Evolutionary conservation across 2,888 invertebrate genomes (phyloP).

Genomic region (Pteria penguin): DNA sequence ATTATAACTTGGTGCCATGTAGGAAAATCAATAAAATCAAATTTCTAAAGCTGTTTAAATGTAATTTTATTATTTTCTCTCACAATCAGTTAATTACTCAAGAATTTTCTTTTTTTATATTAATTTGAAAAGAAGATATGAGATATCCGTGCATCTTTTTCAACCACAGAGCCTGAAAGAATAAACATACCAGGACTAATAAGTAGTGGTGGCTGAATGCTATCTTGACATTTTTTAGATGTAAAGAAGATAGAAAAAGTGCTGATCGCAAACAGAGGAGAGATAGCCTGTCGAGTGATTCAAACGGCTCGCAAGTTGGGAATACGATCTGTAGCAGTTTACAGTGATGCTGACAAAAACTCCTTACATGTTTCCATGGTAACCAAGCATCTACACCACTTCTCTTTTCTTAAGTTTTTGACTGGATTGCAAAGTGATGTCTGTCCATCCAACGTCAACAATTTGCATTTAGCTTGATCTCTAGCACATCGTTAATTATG

Average conservation of each 20-base stretch:
- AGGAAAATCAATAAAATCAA: too few relatives aligned
- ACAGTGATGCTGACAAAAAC: slow-evolving; percentile 93
- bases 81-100: too few relatives aligned
- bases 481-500: too few relatives aligned
- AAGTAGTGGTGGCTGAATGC: not conserved
- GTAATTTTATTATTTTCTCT: too few relatives aligned
- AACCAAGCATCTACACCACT: slow-evolving; percentile 32
- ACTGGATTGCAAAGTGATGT: too few relatives aligned
- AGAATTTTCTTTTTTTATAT: too few relatives aligned
- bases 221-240: slow-evolving; percentile 32
- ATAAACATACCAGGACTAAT: not conserved
- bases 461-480: too few relatives aligned
- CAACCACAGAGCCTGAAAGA: not conserved
- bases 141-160: too few relatives aligned
- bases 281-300: slow-evolving; percentile 82
- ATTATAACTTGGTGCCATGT: too few relatives aligned
- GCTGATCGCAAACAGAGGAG: slow-evolving; percentile 80
- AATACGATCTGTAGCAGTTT: slow-evolving; percentile 95
- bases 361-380: slow-evolving; percentile 82
- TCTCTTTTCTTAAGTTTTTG: not conserved
- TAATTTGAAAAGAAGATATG: too few relatives aligned
- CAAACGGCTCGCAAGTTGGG: slow-evolving; percentile 92
- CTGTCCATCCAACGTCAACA: too few relatives aligned
- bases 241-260: slow-evolving; percentile 76
- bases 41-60: too few relatives aligned